These are phyloP conservation scores for Synergus japonicus DNA, from an alignment of 2,888 invertebrate species.

Conservation along the genomic window DNA sequence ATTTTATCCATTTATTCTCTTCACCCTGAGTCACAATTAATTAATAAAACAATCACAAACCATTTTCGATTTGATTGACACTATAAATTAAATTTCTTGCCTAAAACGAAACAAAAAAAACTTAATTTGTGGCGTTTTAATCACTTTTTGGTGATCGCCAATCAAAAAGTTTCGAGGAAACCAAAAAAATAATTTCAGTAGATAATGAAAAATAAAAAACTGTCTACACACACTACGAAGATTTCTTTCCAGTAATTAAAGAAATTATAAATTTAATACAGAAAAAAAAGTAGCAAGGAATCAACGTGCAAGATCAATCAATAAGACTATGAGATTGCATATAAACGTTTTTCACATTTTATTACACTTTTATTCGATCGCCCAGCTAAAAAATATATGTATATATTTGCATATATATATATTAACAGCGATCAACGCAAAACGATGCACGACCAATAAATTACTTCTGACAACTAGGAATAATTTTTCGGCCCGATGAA, in stretches of 20 bases:
- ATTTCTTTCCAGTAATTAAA: too few species aligned
- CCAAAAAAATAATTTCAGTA: too few species aligned
- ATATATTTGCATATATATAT: conserved; percentile 41
- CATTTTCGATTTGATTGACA: too few species aligned
- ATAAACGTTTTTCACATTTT: conserved; percentile 42
- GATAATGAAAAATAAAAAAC: too few species aligned
- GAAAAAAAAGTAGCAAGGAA: conserved; percentile 40
- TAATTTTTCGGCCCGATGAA: conserved; percentile 38
- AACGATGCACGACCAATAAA: conserved; percentile 42
- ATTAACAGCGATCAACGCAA: conserved; percentile 42
- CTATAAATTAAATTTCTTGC: too few species aligned
- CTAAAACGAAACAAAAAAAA: too few species aligned
- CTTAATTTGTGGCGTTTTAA: too few species aligned
- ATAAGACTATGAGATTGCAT: conserved; percentile 39
- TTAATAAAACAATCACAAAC: too few species aligned
- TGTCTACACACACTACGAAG: too few species aligned
- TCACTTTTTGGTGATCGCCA: too few species aligned
- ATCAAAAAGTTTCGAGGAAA: too few species aligned
- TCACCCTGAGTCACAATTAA: too few species aligned
- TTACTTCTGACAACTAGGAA: conserved; percentile 41
- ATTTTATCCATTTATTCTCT: not conserved
- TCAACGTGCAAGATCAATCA: conserved; percentile 48
- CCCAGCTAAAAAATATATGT: conserved; percentile 42
- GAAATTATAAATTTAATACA: conserved; percentile 29
- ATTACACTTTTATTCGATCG: conserved; percentile 42